Evolutionary conservation across 2,888 invertebrate genomes (phyloP).

Genomic region (Anthophora plumipes): DNA sequence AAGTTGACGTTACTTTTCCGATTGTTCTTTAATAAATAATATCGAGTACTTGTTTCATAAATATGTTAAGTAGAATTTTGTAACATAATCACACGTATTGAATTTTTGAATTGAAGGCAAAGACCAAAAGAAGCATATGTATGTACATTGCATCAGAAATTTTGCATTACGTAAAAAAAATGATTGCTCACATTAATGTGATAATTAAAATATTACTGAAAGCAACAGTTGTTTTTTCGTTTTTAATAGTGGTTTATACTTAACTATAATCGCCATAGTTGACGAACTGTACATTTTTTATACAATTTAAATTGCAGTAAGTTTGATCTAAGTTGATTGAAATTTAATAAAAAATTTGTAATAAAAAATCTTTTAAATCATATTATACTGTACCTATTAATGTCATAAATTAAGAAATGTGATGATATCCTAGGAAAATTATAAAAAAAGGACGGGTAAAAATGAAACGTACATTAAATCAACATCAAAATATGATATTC

Average conservation of each 20-base stretch:
- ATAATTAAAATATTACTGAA: background rate
- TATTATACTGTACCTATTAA: conserved; percentile 55
- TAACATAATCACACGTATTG: background rate
- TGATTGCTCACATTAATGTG: background rate
- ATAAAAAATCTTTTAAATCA: conserved; percentile 53
- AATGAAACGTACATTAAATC: conserved; percentile 21
- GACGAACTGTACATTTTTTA: background rate
- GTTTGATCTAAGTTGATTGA: conserved; percentile 17
- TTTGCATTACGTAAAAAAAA: conserved; percentile 3
- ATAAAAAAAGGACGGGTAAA: conserved; percentile 13
- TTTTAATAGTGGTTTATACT: too few relatives aligned
- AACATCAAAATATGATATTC: conserved; percentile 2
- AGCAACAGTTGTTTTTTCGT: background rate
- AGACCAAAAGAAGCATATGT: background rate
- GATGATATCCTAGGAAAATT: conserved; percentile 49
- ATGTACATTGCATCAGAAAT: background rate
- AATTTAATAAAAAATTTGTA: conserved; percentile 35
- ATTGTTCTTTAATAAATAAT: too few relatives aligned
- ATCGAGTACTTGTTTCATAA: too few relatives aligned
- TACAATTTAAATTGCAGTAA: background rate
- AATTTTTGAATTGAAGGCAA: background rate
- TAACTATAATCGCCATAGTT: too few relatives aligned
- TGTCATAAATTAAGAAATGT: conserved; percentile 49
- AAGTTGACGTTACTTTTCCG: too few relatives aligned
- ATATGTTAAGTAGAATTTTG: background rate